Evolutionary conservation across 2,113 vertebrate species (phyloP), one percentile per base, ranked within the genome.

Genomic region (Elephantulus edwardii): DNA sequence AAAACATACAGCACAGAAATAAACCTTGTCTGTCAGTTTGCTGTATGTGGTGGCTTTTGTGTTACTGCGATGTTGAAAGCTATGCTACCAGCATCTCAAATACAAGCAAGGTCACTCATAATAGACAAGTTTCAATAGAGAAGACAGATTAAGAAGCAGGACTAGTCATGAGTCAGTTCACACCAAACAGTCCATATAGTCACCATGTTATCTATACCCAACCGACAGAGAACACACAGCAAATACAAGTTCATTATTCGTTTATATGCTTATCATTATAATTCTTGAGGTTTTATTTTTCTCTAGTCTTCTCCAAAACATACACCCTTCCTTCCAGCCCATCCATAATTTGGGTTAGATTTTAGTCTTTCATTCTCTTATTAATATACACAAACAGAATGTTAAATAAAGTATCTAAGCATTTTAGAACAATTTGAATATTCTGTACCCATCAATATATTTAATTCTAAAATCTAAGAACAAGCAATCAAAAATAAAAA

Each of bases 301-400:
- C 76, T 79, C 90, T 86, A 26, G 33, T 10, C 58, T 79, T 80
- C 86, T 62, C 20, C 30, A 90, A 93, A 12, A 88, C 66, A 68
- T 68, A 91, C 35, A 14, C 30, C 26, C 60, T 89, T 80, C 42
- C 58, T 28, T 64, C 33, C 8, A 88, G 9, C 6, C 19, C 79
- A 24, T 30, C 50, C 58, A 58, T 14, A 85, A 91, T 90, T 62
- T 90, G 71, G 7, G 4, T 89, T 74, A 89, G 52, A 46, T 38
- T 6, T 90, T 88, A 81, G 52, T 83, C 50, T 12, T 94, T 84
- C 80, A 17, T 66, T 91, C 46, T 62, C 64, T 88, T 60, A 78
- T n/a, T 93, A 86, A 91, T 84, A 64, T 82, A 10, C 74, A 96
- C 20, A 75, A 82, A 92, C 6, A 86, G 26, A 91, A 85, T 66